phyloP scores from a whole-genome alignment of 2,797 vertebrate species.

The Erpetoichthys calabaricus region DNA sequence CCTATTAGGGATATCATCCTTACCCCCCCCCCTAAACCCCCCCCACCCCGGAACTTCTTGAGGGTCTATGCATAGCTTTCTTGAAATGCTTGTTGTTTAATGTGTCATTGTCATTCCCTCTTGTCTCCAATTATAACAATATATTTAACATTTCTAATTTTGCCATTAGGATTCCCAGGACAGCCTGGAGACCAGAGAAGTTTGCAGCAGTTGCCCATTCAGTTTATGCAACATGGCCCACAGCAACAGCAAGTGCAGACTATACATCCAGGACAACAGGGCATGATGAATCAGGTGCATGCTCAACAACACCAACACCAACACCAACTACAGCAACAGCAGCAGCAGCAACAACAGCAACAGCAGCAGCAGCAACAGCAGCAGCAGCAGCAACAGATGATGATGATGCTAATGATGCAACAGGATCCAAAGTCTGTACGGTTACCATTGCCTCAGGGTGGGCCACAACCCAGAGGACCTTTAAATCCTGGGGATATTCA shows the following conservation, averaged over 20 bases:
- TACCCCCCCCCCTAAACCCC: too few relatives aligned
- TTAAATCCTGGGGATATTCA: constrained; percentile 66
- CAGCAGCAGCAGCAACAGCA: constrained; percentile 53
- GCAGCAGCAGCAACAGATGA: constrained; percentile 75
- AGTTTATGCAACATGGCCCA: constrained; percentile 72
- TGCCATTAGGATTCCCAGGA: constrained; percentile 62
- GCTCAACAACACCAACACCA: constrained; percentile 31
- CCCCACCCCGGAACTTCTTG: too few relatives aligned
- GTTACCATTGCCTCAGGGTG: constrained; percentile 69
- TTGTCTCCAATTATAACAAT: too few relatives aligned
- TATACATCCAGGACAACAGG: constrained; percentile 28
- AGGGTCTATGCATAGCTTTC: too few relatives aligned
- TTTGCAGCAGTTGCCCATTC: constrained; percentile 83
- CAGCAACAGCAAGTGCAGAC: constrained; percentile 39
- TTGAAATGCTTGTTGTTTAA: too few relatives aligned
- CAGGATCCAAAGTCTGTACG: constrained; percentile 82
- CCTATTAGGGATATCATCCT: too few relatives aligned
- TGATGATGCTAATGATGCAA: constrained; percentile 94
- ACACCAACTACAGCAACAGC: constrained; percentile 29
- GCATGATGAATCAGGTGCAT: constrained; percentile 27
- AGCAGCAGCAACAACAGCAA: constrained; percentile 37
- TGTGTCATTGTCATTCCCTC: too few relatives aligned
- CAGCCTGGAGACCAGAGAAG: constrained; percentile 83
- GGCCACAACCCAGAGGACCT: constrained; percentile 66
- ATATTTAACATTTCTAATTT: constrained; percentile 1